Percentiles rank a stretch among this genome's conserved stretches.
Conservation (phyloP, 1,140 invertebrate species). For the Orchestia grillus region DNA sequence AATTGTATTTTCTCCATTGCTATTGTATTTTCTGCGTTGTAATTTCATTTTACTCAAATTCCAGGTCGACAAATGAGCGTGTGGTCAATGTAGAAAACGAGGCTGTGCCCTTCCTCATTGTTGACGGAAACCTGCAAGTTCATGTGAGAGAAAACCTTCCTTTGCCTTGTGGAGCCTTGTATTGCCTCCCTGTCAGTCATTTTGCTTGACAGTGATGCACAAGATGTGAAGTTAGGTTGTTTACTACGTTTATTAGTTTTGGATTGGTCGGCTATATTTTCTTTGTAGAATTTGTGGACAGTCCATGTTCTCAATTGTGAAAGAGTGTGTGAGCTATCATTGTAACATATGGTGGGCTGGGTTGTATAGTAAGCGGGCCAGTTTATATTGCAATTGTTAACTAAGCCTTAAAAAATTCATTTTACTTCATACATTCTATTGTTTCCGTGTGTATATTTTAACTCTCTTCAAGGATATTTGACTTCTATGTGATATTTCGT, state of each 20-base stretch:
- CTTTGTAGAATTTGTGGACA: background rate
- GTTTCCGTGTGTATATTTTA: no score
- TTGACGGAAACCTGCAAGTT: constrained; percentile 26
- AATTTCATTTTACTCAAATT: background rate
- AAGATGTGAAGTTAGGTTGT: background rate
- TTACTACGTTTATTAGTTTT: background rate
- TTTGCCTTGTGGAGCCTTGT: background rate
- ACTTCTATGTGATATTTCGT: no score
- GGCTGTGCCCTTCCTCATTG: constrained; percentile 22
- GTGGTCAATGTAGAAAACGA: constrained; percentile 4
- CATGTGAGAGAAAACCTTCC: background rate
- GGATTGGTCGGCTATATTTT: background rate
- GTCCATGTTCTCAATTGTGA: background rate
- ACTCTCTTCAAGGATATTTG: no score
- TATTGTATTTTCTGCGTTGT: background rate
- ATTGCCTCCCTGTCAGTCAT: background rate
- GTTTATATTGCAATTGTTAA: no score
- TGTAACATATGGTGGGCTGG: no score
- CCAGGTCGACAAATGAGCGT: constrained; percentile 40
- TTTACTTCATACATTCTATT: no score
- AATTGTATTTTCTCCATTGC: no score
- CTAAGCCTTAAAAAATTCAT: no score
- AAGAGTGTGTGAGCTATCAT: no score
- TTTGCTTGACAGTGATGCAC: background rate
- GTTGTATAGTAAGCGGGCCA: no score